These are phyloP conservation scores for Pogonocherus hispidulus DNA, from an alignment of 2,888 invertebrate genomes.

Conservation along the genomic window DNA sequence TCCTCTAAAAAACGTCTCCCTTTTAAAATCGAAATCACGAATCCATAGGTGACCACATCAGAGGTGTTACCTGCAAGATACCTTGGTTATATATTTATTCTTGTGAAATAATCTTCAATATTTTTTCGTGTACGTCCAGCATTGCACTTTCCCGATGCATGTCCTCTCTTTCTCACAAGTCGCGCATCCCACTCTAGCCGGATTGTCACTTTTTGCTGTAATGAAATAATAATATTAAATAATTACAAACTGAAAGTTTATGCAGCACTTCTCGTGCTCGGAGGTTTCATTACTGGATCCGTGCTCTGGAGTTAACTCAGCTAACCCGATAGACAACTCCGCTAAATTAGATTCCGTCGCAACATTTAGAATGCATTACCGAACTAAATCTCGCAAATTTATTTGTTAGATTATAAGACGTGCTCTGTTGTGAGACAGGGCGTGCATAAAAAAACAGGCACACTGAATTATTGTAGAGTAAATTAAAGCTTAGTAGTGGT, in stretches of 20 bases:
- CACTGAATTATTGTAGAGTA: not conserved
- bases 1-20: no score
- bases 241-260: not conserved
- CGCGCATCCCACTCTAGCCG: not conserved
- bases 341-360: slow-evolving; percentile 45
- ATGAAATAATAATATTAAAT: not conserved
- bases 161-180: no score
- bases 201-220: not conserved
- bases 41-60: no score
- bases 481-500: not conserved
- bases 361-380: slow-evolving; percentile 45
- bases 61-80: no score
- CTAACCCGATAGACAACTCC: slow-evolving; percentile 44
- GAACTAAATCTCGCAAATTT: slow-evolving; percentile 33
- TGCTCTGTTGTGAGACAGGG: not conserved
- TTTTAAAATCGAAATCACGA: no score
- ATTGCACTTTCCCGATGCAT: no score
- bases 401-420: slow-evolving; percentile 1
- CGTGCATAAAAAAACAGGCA: not conserved
- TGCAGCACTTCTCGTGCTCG: not conserved
- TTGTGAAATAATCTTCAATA: no score
- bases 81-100: no score
- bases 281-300: slow-evolving; percentile 4
- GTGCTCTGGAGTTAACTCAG: slow-evolving; percentile 19
- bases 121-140: no score